Base-by-base conservation (phyloP, 2,113 vertebrate genomes). In the Passer montanus region DNA sequence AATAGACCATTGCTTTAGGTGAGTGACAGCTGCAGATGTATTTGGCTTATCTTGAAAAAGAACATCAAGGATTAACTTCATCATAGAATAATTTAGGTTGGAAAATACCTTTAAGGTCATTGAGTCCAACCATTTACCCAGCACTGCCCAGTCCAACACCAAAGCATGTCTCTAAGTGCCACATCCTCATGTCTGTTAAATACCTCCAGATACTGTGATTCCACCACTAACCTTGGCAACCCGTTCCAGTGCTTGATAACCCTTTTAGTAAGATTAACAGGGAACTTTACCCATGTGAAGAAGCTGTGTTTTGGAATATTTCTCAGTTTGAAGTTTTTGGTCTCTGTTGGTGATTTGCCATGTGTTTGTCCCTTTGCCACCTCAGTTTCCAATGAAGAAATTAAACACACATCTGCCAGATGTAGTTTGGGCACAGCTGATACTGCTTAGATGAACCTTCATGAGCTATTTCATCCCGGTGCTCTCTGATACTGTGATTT, bases 71-170 rank as follows among this genome's bases (percentile, higher is more conserved):
- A 60, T 84, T 72, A 58, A 52, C 5, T 43, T 59, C 18, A 33
- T 68, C 15, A 33, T 18, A 10, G n/a, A 67, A 30, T 72, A 5
- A 17, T 35, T 83, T n/a, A 27, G 22, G 11, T n/a, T 82, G 60
- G 35, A 88, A 84, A 93, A 94, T n/a, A 50, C 13, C 20, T 20
- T 60, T 37, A 37, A 56, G 27, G 39, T 78, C 15, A 20, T 39
- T 0, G 3, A 78, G 39, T 77, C 64, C 26, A 59, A 17, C 20
- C 0, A 0, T 81, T 68, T 67, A 33, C 31, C 7, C 33, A 46
- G 6, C 22, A 21, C 31, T 55, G 26, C 20, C 43, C 63, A 77
- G 33, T 24, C 30, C 6, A 24, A 10, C 41, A 47, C 7, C 50
- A 58, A 62, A 52, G 21, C 10, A 9, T 26, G 12, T 30, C 37